These are phyloP conservation scores for Hymenopus coronatus DNA, from an alignment of 2,888 invertebrate genomes.

Conservation along the genomic window DNA sequence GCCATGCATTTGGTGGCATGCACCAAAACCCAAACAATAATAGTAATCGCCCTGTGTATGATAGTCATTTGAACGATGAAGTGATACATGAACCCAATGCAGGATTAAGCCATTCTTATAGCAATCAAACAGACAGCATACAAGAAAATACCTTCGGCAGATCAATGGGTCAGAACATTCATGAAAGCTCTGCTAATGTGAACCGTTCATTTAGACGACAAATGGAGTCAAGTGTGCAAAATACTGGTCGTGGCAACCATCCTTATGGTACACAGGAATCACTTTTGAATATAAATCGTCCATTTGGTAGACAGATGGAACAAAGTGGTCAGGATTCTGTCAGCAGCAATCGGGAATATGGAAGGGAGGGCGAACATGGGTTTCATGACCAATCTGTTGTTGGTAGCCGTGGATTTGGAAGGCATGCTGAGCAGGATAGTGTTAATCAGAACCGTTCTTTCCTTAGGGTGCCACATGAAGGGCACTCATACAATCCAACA, in stretches of 20 bases:
- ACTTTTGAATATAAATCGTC: neutral
- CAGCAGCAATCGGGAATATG: neutral
- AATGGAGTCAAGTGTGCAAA: neutral
- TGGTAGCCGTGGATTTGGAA: neutral
- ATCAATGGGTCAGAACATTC: neutral
- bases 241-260: neutral
- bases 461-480: neutral
- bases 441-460: conserved; percentile 1
- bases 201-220: conserved; percentile 12
- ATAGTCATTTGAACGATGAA: neutral
- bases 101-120: neutral
- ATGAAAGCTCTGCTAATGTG: neutral
- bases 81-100: neutral
- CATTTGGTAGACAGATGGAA: conserved; percentile 8
- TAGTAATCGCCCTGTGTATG: neutral
- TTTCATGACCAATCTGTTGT: neutral
- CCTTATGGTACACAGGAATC: neutral
- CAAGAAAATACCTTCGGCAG: conserved; percentile 5
- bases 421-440: neutral
- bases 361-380: neutral
- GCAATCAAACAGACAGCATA: neutral
- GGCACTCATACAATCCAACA: neutral
- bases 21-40: conserved; percentile 35
- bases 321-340: neutral
- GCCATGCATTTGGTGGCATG: conserved; percentile 5